Evolutionary conservation across 23 tunicate species (phyloP).

Genomic region (Halocynthia aurantium): DNA sequence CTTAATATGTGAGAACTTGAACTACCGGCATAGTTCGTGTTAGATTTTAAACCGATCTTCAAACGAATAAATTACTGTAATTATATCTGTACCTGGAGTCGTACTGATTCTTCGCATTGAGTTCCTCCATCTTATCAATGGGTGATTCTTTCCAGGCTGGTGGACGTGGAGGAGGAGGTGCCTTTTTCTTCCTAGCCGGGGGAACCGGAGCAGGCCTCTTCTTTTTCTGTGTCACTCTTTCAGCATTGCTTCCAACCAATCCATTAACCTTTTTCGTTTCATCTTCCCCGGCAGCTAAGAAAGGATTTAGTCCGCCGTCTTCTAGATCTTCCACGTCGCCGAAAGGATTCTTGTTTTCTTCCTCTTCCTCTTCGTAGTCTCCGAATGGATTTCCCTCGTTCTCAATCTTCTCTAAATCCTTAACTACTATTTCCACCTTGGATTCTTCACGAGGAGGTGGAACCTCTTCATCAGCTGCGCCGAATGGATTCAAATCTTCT

Average conservation of each 20-base stretch:
- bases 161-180: conserved; percentile 57
- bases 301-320: conserved; percentile 47
- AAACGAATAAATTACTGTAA: too few species aligned
- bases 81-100: conserved; percentile 24
- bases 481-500: conserved; percentile 8
- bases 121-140: conserved; percentile 59
- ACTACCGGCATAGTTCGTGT: too few species aligned
- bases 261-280: not conserved
- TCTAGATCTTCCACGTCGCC: conserved; percentile 7
- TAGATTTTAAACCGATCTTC: too few species aligned
- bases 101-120: conserved; percentile 37
- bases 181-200: conserved; percentile 36
- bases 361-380: conserved; percentile 1
- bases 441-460: too few species aligned
- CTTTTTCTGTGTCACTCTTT: not conserved
- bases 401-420: not conserved
- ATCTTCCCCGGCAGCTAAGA: conserved; percentile 42
- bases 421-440: too few species aligned
- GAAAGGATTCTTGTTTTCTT: conserved; percentile 22
- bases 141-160: conserved; percentile 60
- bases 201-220: conserved; percentile 3
- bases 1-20: too few species aligned
- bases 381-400: conserved; percentile 24
- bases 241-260: not conserved
- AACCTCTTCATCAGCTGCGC: not conserved